A percentile compares a stretch with the other conserved stretches of the same genome.
phyloP scores from a whole-genome alignment of 2,888 invertebrate species.

The Uropetala carovei region DNA sequence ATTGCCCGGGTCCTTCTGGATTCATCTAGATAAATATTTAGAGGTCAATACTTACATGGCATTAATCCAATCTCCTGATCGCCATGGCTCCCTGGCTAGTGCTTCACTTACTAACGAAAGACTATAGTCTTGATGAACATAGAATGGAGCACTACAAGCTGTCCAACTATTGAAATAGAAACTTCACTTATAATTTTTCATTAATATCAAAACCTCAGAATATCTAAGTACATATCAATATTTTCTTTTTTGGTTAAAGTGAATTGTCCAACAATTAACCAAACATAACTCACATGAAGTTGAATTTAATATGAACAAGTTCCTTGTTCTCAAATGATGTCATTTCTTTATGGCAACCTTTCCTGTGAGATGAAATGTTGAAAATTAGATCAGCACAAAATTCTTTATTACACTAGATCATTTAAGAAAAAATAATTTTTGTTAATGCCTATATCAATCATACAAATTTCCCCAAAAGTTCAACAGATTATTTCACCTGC shows the following conservation, averaged over 20 bases:
- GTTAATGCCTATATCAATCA: no score
- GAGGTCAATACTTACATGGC: constrained; percentile 75
- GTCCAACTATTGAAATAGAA: constrained; percentile 77
- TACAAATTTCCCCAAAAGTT: constrained; percentile 70
- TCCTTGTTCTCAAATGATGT: constrained; percentile 71
- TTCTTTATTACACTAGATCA: not conserved
- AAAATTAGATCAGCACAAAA: constrained; percentile 22
- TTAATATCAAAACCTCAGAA: not conserved
- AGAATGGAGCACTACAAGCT: constrained; percentile 75
- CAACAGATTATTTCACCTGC: constrained; percentile 71
- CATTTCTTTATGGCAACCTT: constrained; percentile 69
- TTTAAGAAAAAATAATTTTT: not conserved
- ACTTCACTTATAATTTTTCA: not conserved
- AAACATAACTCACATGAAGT: constrained; percentile 80
- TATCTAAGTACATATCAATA: no score
- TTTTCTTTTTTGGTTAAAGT: no score
- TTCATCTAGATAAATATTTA: not conserved
- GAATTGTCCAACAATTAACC: not conserved
- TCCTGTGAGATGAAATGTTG: constrained; percentile 65
- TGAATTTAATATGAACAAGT: constrained; percentile 77
- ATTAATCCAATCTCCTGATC: constrained; percentile 78
- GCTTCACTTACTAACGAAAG: constrained; percentile 77
- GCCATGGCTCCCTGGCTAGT: constrained; percentile 79
- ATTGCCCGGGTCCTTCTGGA: not conserved
- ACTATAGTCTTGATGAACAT: constrained; percentile 79